Conservation (phyloP, 2,888 invertebrate genomes). For the Seira sanloemensis region DNA sequence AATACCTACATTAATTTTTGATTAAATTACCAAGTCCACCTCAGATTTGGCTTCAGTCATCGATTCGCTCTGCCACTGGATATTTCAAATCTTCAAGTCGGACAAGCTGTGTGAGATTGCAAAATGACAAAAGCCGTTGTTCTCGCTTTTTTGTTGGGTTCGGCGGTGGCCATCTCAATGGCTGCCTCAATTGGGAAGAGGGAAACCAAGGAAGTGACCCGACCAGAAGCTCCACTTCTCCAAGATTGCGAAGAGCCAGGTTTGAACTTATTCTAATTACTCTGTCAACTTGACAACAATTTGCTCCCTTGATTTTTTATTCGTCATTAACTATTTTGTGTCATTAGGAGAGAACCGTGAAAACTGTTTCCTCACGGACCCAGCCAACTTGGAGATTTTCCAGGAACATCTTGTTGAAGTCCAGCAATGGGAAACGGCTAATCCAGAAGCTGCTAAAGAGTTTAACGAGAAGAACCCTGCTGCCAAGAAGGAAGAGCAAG, state of each 20-base stretch:
- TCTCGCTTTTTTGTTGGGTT: neutral
- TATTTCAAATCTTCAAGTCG: too few species aligned
- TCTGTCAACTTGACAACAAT: neutral
- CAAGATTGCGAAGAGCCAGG: conserved; percentile 35
- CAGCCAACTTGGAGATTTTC: conserved; percentile 26
- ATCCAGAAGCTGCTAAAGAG: conserved; percentile 21
- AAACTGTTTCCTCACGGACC: conserved; percentile 31
- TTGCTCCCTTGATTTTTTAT: too few species aligned
- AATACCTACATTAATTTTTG: too few species aligned
- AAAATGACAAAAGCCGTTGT: neutral
- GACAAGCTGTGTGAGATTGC: too few species aligned
- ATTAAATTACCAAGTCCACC: too few species aligned
- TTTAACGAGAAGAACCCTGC: conserved; percentile 31
- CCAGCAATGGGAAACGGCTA: conserved; percentile 28
- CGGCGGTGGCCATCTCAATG: neutral
- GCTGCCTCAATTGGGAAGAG: neutral
- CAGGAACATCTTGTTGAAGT: conserved; percentile 28
- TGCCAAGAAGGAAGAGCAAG: conserved; percentile 26
- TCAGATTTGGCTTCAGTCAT: too few species aligned
- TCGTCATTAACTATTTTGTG: neutral
- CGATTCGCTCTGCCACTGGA: too few species aligned
- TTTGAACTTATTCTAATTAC: neutral
- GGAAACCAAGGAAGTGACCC: neutral
- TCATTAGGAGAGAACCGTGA: conserved; percentile 35
- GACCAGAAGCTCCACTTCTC: conserved; percentile 34